Base-by-base conservation (phyloP, 2,113 vertebrate species). In the Galbula dea region DNA sequence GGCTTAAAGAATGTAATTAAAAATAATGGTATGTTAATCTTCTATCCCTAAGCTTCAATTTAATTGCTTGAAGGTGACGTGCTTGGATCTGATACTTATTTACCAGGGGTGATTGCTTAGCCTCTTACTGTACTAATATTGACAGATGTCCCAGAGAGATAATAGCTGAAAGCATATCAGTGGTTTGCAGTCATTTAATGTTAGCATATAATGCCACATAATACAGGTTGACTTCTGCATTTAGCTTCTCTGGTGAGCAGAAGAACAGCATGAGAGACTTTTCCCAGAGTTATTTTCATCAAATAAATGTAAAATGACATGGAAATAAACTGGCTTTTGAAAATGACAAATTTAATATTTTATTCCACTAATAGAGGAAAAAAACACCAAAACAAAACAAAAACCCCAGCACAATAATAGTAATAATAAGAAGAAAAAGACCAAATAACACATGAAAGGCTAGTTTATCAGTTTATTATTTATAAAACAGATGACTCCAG, bases 71-170 rank as follows among this genome's bases (percentile, higher is more conserved):
- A 94, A 89, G 41, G 21, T 83, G 41, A 71, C 86, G 46, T 6
- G 12, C 96, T 96, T 95, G 57, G 55, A 95, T 95, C 65, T 95
- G 82, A 92, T 93, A 86, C 19, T 95, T 96, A 86, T 91, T 96
- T 93, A 68, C 48, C 61, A 75, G 63, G n/a, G 81, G 83, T 89
- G 41, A 86, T 81, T 95, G 59, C 68, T 97, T 94, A 95, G 85
- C 92, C 84, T 94, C 71, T 97, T 97, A 90, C 49, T 54, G 29
- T 74, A 96, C 95, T 97, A 96, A 95, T 97, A 96, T 86, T 96
- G 97, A 97, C 96, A 97, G 88, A 95, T 96, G 88, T 95, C 86
- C 87, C 83, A 86, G 86, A 58, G 92, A 97, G 79, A 95, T 95
- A 96, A 93, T 90, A 90, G 88, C 21, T 68, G 77, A 94, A 90